Evolutionary conservation across 1,140 invertebrate species (phyloP).

Genomic region (Hyphantria cunea): DNA sequence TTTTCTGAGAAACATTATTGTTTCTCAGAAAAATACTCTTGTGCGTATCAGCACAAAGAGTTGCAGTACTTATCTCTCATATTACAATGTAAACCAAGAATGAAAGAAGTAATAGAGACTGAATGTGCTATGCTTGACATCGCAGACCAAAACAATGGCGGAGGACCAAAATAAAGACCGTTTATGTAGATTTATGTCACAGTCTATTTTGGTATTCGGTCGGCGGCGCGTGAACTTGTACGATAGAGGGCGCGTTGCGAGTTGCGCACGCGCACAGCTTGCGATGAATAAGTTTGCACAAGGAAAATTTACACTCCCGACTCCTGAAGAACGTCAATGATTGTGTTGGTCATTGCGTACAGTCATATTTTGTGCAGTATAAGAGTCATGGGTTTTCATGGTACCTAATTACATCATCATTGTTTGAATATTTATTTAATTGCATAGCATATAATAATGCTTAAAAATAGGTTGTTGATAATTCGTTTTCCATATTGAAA

Average conservation of each 20-base stretch:
- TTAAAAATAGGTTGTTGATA: too few species aligned
- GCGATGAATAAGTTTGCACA: slow-evolving; percentile 24
- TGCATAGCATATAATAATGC: too few species aligned
- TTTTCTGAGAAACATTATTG: too few species aligned
- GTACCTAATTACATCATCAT: slow-evolving; percentile 11
- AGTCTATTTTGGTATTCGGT: slow-evolving; percentile 64
- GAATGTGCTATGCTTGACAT: slow-evolving; percentile 1
- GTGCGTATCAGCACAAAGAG: not conserved
- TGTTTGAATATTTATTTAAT: not conserved
- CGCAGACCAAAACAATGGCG: slow-evolving; percentile 45
- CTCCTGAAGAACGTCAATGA: slow-evolving; percentile 29
- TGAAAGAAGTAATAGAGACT: slow-evolving; percentile 1
- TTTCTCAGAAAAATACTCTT: not conserved
- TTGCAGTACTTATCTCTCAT: not conserved
- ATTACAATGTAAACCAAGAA: slow-evolving; percentile 4
- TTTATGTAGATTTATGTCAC: slow-evolving; percentile 78
- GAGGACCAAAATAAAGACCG: slow-evolving; percentile 62
- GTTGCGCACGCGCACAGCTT: slow-evolving; percentile 31
- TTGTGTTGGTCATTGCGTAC: slow-evolving; percentile 27
- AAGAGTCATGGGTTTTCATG: slow-evolving; percentile 8
- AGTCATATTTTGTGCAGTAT: slow-evolving; percentile 20
- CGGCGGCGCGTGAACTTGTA: slow-evolving; percentile 60
- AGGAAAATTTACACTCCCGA: slow-evolving; percentile 39
- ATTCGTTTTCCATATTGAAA: too few species aligned
- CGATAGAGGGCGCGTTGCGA: slow-evolving; percentile 34